Evolutionary conservation across 2,113 vertebrate genomes (phyloP), one percentile per base, ranked within the genome.

Genomic region (Salvelinus alpinus): DNA sequence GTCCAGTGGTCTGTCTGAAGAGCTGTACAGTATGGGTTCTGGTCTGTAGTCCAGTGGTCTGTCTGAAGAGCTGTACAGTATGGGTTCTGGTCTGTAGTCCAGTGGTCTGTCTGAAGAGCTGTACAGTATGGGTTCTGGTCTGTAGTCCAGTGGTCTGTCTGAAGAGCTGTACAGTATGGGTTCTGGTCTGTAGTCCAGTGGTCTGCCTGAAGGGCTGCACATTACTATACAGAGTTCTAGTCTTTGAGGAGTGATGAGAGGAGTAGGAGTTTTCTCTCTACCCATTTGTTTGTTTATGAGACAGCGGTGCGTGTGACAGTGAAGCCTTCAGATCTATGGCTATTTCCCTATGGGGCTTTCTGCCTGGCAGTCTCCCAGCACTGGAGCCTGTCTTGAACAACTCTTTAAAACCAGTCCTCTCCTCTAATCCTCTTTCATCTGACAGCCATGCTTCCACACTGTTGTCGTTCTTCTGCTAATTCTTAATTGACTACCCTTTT

Each of bases 401-500:
- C 77, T 80, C 71, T 83, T 82, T 84, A 51, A 79, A 69, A 68
- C 73, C 77, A 71, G 48, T 20, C 57, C 72, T 71, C 64, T 70
- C 24, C 70, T 82, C 72, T 76, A 3, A 3, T 22, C 73, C 74
- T 81, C 64, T 83, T 86, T 87, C 72, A 80, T 87, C 78, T 87
- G 84, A 85, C 85, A 89, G 82, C 31, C 77, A 84, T 80, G 62
- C 78, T 78, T 18, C 51, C 13, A 54, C 16, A 54, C 16, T 18
- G 51, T 54, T 14, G 51, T 54, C 18, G 4, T 54, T 70, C 62
- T 82, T 80, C 75, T 84, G 74, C 71, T 80, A 67, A 78, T 82
- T 75, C 67, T 84, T 88, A 22, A 89, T 91, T 89, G 88, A 86
- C 64, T 78, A 72, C 72, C 22, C 31, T 81, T 83, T 85, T 84